These are phyloP conservation scores for Dascyllus trimaculatus DNA, from an alignment of 2,113 vertebrate genomes.

Conservation along the genomic window DNA sequence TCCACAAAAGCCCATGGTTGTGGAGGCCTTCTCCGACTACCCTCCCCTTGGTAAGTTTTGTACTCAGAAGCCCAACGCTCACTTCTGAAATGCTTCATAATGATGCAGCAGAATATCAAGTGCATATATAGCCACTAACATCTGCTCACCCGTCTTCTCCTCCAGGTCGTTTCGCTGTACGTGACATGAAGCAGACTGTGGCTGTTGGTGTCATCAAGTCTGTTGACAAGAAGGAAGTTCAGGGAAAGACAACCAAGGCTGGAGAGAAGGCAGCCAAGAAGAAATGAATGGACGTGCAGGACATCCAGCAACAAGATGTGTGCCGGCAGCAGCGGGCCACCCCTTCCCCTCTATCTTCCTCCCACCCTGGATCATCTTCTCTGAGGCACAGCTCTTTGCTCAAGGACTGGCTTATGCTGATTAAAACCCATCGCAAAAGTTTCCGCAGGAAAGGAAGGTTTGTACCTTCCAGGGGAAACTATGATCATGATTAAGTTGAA, in stretches of 20 bases:
- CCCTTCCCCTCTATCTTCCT: conserved; percentile 28
- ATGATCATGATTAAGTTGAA: conserved; percentile 58
- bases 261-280: conserved; percentile 83
- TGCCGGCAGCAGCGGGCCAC: conserved; percentile 71
- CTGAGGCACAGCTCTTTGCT: conserved; percentile 83
- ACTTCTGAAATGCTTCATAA: not conserved
- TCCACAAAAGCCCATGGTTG: conserved; percentile 87
- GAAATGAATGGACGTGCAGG: conserved; percentile 82
- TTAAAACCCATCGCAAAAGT: conserved; percentile 88
- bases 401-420: conserved; percentile 91
- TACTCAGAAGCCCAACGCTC: rapidly evolving
- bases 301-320: conserved; percentile 60
- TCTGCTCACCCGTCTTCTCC: not conserved
- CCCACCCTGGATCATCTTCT: conserved; percentile 74
- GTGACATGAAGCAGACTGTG: conserved; percentile 90
- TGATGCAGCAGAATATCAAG: too few species aligned
- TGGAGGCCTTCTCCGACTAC: conserved; percentile 85
- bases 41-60: conserved; percentile 83
- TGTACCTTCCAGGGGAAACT: conserved; percentile 57
- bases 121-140: not conserved
- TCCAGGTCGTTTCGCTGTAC: conserved; percentile 87
- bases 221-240: conserved; percentile 78
- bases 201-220: conserved; percentile 88
- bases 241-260: conserved; percentile 86
- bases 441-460: conserved; percentile 87